phyloP scores from a whole-genome alignment of 2,113 vertebrate genomes.

The Saguinus midas region DNA sequence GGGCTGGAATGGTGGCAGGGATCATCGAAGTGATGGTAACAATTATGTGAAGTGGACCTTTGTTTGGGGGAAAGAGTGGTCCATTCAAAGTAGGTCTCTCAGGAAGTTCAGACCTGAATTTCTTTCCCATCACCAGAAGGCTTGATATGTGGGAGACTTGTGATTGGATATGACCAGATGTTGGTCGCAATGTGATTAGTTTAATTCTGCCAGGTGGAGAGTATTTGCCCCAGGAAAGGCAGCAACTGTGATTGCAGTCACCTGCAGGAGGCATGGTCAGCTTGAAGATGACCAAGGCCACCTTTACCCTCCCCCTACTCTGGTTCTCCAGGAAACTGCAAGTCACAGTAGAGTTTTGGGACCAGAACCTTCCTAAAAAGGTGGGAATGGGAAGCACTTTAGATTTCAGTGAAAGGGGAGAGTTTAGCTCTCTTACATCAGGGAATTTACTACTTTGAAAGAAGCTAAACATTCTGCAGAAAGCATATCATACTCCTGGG shows the following conservation, averaged over 20 bases:
- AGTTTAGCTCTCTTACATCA: background rate
- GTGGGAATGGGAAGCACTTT: background rate
- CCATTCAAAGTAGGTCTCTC: background rate
- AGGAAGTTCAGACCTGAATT: background rate
- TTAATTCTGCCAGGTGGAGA: background rate
- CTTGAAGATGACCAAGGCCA: background rate
- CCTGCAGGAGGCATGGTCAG: background rate
- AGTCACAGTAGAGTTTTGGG: background rate
- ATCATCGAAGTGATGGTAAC: background rate
- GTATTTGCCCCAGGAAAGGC: background rate
- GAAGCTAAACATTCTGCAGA: slow-evolving; percentile 1
- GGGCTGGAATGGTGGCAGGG: background rate
- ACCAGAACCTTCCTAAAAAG: slow-evolving; percentile 1
- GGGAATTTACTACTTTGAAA: background rate
- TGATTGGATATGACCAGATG: background rate
- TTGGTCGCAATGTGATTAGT: background rate
- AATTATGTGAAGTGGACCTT: background rate
- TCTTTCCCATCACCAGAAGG: background rate
- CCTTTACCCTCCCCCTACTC: background rate
- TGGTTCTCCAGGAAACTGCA: background rate
- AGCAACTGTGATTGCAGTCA: background rate
- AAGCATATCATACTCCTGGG: background rate
- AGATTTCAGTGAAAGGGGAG: background rate
- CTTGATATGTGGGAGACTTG: background rate
- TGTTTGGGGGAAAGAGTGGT: background rate